Percentiles rank a stretch among this genome's conserved stretches.
These are phyloP conservation scores for Falcaria lacertinaria DNA, from an alignment of 2,888 invertebrate species.

Conservation along the genomic window DNA sequence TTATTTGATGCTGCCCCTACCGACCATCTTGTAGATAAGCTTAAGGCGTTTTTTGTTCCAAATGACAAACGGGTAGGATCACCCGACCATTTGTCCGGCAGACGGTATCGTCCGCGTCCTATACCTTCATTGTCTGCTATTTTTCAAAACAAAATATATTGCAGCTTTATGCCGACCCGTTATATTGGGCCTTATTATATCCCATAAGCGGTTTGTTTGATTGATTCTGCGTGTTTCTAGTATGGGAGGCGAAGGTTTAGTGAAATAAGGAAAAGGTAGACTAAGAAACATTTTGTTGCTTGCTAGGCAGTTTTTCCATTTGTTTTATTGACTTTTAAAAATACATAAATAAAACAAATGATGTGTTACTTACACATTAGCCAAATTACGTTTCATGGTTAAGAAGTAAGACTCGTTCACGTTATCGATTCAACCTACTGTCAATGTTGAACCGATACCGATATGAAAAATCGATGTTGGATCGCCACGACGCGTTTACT, in stretches of 20 bases:
- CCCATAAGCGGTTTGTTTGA: conserved; percentile 17
- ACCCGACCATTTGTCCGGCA: conserved; percentile 44
- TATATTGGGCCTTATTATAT: conserved; percentile 13
- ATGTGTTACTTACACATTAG: too few relatives aligned
- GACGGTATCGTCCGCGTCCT: conserved; percentile 24
- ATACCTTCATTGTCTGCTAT: conserved; percentile 59
- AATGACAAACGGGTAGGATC: conserved; percentile 56
- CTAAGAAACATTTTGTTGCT: too few relatives aligned
- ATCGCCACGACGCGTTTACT: too few relatives aligned
- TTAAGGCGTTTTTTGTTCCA: conserved; percentile 27
- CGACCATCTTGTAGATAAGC: conserved; percentile 21
- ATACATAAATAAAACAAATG: too few relatives aligned
- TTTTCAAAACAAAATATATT: conserved; percentile 65
- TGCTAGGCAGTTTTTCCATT: too few relatives aligned
- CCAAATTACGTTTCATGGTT: too few relatives aligned
- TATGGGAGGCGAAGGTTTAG: neutral
- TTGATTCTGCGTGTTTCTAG: conserved; percentile 15
- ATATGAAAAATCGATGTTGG: too few relatives aligned
- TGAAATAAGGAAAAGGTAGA: neutral
- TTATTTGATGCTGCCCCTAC: conserved; percentile 1
- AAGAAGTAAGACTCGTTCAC: too few relatives aligned
- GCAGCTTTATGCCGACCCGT: conserved; percentile 33
- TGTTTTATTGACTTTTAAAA: too few relatives aligned
- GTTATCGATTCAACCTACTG: too few relatives aligned
- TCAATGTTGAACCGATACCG: too few relatives aligned